These are phyloP conservation scores for Galaxea fascicularis DNA, from an alignment of 92 coral and sea anemone genomes.

Conservation along the genomic window DNA sequence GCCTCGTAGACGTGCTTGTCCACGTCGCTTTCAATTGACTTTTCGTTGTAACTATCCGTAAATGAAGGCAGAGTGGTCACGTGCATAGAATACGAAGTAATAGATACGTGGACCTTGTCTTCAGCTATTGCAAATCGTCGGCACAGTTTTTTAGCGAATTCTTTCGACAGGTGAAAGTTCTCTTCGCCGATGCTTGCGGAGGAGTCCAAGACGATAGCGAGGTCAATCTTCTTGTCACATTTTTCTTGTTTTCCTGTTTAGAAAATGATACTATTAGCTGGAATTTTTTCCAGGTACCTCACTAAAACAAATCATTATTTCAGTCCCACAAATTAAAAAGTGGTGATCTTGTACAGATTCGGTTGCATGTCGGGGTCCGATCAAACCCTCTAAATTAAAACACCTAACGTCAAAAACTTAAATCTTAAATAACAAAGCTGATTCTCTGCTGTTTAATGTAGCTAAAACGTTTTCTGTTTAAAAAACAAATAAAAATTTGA, in stretches of 20 bases:
- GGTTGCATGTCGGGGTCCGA: too few species aligned
- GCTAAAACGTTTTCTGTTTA: too few species aligned
- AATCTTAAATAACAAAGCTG: too few species aligned
- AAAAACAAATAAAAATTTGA: too few species aligned
- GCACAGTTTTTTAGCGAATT: slow-evolving; percentile 41
- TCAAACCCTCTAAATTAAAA: too few species aligned
- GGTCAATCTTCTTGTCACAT: slow-evolving; percentile 56
- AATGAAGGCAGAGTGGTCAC: slow-evolving; percentile 30
- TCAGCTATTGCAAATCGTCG: slow-evolving; percentile 37
- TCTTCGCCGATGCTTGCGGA: slow-evolving; percentile 65
- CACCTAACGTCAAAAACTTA: too few species aligned
- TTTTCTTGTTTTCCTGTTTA: slow-evolving; percentile 10
- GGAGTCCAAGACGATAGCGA: slow-evolving; percentile 58
- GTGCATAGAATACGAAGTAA: slow-evolving; percentile 43
- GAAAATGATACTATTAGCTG: too few species aligned
- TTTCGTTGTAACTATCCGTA: background rate
- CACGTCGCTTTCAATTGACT: slow-evolving; percentile 6
- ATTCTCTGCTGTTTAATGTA: too few species aligned
- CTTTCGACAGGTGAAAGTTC: slow-evolving; percentile 37
- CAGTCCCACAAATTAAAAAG: too few species aligned
- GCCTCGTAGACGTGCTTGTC: slow-evolving; percentile 28
- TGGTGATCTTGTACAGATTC: too few species aligned
- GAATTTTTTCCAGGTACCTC: too few species aligned
- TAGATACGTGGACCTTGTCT: slow-evolving; percentile 29
- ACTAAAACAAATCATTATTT: too few species aligned